Conservation (phyloP, 2,888 invertebrate species). For the Allophyes oxyacanthae region DNA sequence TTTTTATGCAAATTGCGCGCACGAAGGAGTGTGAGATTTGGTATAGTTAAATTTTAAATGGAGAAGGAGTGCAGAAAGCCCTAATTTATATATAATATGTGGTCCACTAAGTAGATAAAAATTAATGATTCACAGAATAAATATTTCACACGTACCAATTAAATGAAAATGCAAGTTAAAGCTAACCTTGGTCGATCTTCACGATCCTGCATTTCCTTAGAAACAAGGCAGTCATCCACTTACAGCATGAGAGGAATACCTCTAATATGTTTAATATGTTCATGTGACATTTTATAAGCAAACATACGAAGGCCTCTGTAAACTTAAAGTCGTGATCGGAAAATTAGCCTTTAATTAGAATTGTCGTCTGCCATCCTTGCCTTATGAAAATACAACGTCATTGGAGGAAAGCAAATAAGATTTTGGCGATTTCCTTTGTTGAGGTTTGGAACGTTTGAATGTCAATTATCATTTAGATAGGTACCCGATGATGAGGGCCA, state of each 20-base stretch:
- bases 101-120: too few species aligned
- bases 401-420: slow-evolving; percentile 16
- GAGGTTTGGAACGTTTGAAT: not conserved
- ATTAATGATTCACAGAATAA: too few species aligned
- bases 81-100: too few species aligned
- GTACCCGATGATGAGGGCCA: too few species aligned
- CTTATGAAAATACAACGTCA: slow-evolving; percentile 45
- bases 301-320: slow-evolving; percentile 62
- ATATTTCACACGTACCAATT: too few species aligned
- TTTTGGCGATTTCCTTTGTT: slow-evolving; percentile 20
- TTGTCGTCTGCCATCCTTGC: slow-evolving; percentile 63
- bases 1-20: too few species aligned
- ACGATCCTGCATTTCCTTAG: slow-evolving; percentile 33
- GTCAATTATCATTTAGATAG: too few species aligned
- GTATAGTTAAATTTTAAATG: too few species aligned
- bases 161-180: too few species aligned
- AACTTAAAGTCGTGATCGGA: slow-evolving; percentile 70
- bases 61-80: too few species aligned
- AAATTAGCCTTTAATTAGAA: slow-evolving; percentile 79
- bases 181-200: slow-evolving; percentile 2
- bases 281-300: slow-evolving; percentile 64
- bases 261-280: slow-evolving; percentile 47
- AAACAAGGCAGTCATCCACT: slow-evolving; percentile 27
- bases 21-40: too few species aligned
- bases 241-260: not conserved